A percentile compares a stretch with the other conserved stretches of the same genome.
Evolutionary conservation across 2,888 invertebrate genomes (phyloP).

Genomic region (Cryptocephalus primarius): DNA sequence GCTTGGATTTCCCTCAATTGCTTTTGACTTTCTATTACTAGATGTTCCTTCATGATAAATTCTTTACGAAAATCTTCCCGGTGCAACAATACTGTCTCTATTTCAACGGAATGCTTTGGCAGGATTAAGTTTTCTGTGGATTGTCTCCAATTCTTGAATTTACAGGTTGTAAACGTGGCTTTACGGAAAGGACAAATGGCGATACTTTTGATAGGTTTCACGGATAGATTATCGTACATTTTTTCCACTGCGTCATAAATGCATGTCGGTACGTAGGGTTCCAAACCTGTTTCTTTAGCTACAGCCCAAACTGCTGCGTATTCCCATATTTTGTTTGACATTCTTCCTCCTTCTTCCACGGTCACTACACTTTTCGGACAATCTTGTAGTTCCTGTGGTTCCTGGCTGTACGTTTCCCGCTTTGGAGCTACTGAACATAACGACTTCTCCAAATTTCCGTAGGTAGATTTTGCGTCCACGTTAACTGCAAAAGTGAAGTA

Average conservation of each 20-base stretch:
- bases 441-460: too few relatives aligned
- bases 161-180: slow-evolving; percentile 38
- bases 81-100: slow-evolving; percentile 44
- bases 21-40: slow-evolving; percentile 38
- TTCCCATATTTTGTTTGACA: too few relatives aligned
- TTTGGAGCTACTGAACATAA: too few relatives aligned
- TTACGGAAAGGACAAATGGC: slow-evolving; percentile 42
- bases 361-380: too few relatives aligned
- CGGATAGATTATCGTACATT: too few relatives aligned
- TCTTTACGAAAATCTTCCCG: slow-evolving; percentile 45
- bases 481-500: too few relatives aligned
- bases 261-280: slow-evolving; percentile 40
- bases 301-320: slow-evolving; percentile 41
- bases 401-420: too few relatives aligned
- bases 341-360: too few relatives aligned
- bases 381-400: too few relatives aligned
- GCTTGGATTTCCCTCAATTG: slow-evolving; percentile 12
- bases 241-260: slow-evolving; percentile 43
- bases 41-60: slow-evolving; percentile 41
- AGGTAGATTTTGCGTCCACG: too few relatives aligned
- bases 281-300: slow-evolving; percentile 38
- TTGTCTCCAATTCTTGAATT: slow-evolving; percentile 43
- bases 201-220: slow-evolving; percentile 45
- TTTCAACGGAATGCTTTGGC: slow-evolving; percentile 42
- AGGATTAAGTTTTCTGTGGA: slow-evolving; percentile 45